phyloP scores from a whole-genome alignment of 2,113 vertebrate genomes.

The Macaca mulatta region DNA sequence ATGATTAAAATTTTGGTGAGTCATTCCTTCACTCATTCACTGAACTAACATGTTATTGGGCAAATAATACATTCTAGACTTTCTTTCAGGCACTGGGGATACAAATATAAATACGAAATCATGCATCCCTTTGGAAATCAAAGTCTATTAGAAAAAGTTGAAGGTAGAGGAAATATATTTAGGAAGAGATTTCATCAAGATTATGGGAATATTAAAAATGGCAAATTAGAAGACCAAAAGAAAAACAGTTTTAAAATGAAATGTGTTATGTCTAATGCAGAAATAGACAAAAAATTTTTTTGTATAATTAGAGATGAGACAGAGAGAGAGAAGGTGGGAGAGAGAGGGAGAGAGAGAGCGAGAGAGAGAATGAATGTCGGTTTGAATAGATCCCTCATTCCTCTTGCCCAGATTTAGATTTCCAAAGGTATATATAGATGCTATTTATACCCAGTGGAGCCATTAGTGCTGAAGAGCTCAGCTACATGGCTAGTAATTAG shows the following conservation, averaged over 20 bases:
- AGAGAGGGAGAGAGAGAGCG: no score
- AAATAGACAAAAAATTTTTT: not conserved
- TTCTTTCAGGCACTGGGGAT: not conserved
- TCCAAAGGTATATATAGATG: not conserved
- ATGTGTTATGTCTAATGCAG: not conserved
- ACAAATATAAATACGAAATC: not conserved
- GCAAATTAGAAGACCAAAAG: not conserved
- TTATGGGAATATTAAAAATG: not conserved
- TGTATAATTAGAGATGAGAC: constrained; percentile 15
- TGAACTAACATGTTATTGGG: not conserved
- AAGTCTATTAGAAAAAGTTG: not conserved
- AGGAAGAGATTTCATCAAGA: constrained; percentile 39
- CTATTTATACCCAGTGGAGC: not conserved
- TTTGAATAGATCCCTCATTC: not conserved
- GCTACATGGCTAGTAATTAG: constrained; percentile 46
- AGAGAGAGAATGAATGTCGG: not conserved
- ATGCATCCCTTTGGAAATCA: not conserved
- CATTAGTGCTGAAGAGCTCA: not conserved
- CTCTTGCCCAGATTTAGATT: not conserved
- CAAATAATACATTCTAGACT: not conserved
- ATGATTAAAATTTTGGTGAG: not conserved
- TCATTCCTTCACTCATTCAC: not conserved
- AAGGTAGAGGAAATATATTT: not conserved
- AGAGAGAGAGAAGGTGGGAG: not conserved
- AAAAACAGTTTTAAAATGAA: constrained; percentile 7